A percentile compares a stretch with the other conserved stretches of the same genome.
Evolutionary conservation across 2,888 invertebrate species (phyloP).

Genomic region (Drosophila nr. medialis): DNA sequence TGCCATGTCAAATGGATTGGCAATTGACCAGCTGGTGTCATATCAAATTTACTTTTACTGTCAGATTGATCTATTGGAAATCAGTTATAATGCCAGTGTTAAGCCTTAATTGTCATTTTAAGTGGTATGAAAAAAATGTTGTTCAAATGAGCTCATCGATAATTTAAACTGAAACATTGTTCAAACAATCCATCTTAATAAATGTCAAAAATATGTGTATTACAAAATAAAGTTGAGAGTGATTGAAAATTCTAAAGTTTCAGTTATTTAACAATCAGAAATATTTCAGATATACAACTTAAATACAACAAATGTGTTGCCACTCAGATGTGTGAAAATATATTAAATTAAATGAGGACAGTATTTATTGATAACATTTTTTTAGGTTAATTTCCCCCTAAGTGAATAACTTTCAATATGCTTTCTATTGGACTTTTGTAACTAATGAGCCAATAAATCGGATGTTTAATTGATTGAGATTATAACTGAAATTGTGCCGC

Average conservation of each 20-base stretch:
- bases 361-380: background rate
- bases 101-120: conserved; percentile 33
- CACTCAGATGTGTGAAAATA: background rate
- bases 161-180: background rate
- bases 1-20: conserved; percentile 23
- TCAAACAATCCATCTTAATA: background rate
- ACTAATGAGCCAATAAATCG: conserved; percentile 26
- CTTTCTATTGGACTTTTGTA: background rate
- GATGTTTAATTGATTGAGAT: conserved; percentile 47
- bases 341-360: background rate
- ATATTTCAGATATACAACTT: background rate
- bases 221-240: background rate
- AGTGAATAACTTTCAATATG: conserved; percentile 11
- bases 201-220: background rate
- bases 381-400: background rate
- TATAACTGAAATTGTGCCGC: conserved; percentile 39
- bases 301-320: background rate
- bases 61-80: conserved; percentile 9
- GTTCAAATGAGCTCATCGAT: background rate
- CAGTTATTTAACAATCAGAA: background rate
- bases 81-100: background rate
- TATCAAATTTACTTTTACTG: conserved; percentile 10
- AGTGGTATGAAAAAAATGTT: background rate
- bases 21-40: conserved; percentile 19
- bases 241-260: background rate